These are phyloP conservation scores for Cheilosia vernalis DNA, from an alignment of 2,888 invertebrate species.

Conservation along the genomic window DNA sequence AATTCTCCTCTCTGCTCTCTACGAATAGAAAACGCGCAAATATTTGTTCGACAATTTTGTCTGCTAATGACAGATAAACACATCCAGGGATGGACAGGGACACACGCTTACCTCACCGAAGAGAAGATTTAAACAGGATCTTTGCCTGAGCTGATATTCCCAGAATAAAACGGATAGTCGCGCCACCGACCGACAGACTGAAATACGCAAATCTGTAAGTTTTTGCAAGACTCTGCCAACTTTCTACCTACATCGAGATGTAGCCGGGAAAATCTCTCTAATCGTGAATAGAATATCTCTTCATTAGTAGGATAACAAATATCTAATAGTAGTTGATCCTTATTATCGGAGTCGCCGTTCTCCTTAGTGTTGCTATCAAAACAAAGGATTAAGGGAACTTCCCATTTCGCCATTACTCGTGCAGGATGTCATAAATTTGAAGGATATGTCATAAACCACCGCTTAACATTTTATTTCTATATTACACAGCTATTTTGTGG, in stretches of 20 bases:
- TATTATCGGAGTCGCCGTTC: conserved; percentile 67
- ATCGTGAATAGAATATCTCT: conserved; percentile 61
- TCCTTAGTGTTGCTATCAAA: conserved; percentile 75
- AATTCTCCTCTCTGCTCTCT: background rate
- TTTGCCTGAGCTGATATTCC: conserved; percentile 43
- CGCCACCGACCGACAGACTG: background rate
- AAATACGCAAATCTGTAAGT: conserved; percentile 9
- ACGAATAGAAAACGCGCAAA: background rate
- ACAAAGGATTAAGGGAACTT: conserved; percentile 75
- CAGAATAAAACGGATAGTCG: conserved; percentile 15
- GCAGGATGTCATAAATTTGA: conserved; percentile 23
- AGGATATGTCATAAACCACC: conserved; percentile 28
- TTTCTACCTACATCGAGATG: conserved; percentile 34
- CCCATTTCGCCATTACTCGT: conserved; percentile 12
- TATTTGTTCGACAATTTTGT: background rate
- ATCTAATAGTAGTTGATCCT: conserved; percentile 72
- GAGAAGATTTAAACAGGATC: conserved; percentile 37
- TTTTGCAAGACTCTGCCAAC: conserved; percentile 9
- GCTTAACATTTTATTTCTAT: conserved; percentile 6
- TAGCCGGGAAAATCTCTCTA: conserved; percentile 55
- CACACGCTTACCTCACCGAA: conserved; percentile 5
- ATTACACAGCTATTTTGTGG: conserved; percentile 32
- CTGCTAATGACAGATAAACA: background rate
- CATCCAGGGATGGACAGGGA: background rate
- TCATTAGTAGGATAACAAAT: conserved; percentile 71